phyloP scores from a whole-genome alignment of 2,888 invertebrate genomes.

The Orthosia incerta region DNA sequence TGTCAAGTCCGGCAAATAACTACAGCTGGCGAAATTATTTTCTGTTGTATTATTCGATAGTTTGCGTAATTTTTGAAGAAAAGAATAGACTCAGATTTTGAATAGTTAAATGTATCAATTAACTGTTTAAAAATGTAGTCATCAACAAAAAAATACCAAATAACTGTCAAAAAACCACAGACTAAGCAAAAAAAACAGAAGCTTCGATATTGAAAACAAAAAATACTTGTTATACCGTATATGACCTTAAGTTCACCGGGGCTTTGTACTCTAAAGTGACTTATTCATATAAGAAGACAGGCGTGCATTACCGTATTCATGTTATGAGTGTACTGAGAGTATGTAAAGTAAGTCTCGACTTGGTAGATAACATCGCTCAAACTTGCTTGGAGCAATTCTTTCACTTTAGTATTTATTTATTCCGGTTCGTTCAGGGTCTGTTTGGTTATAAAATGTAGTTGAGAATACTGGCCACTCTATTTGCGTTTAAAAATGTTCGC shows the following conservation, averaged over 20 bases:
- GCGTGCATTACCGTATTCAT: slow-evolving; percentile 41
- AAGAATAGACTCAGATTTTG: neutral
- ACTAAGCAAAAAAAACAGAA: slow-evolving; percentile 19
- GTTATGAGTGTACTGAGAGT: slow-evolving; percentile 32
- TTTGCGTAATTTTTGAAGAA: neutral
- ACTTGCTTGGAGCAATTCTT: slow-evolving; percentile 49
- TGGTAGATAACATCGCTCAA: slow-evolving; percentile 53
- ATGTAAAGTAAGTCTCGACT: slow-evolving; percentile 52
- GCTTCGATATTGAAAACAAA: slow-evolving; percentile 13
- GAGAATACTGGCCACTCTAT: neutral
- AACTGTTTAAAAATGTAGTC: neutral
- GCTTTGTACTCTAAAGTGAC: slow-evolving; percentile 63
- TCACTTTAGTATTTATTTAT: slow-evolving; percentile 42
- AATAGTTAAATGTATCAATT: neutral
- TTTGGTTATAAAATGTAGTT: slow-evolving; percentile 39
- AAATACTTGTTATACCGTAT: slow-evolving; percentile 10
- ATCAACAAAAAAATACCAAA: neutral
- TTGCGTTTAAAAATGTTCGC: too few relatives aligned
- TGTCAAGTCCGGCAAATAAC: neutral
- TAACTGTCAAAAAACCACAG: slow-evolving; percentile 25
- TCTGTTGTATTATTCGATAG: neutral
- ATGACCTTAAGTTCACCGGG: slow-evolving; percentile 50
- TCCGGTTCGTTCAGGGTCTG: slow-evolving; percentile 39
- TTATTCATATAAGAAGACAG: slow-evolving; percentile 40
- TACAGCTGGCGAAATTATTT: neutral